Percentiles rank a stretch among this genome's conserved stretches.
Conservation (phyloP, 2,797 vertebrate species). For the Sebastes itinus region DNA sequence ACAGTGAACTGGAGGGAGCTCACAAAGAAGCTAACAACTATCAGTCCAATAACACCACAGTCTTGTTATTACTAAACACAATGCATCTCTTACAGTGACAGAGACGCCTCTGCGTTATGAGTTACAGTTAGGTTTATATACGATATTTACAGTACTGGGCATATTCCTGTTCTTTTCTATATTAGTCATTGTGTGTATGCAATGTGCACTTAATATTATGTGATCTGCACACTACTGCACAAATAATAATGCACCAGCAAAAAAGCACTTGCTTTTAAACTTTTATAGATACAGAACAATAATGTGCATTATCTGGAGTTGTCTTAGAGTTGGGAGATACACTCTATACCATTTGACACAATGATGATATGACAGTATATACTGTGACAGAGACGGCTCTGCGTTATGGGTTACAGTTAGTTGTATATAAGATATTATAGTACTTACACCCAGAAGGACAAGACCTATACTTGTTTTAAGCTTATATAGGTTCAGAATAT, state of each 20-base stretch:
- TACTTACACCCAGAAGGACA: no score
- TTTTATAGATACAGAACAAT: no score
- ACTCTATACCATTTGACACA: no score
- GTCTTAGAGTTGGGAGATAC: no score
- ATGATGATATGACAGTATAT: no score
- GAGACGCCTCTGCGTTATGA: not conserved
- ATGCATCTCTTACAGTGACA: not conserved
- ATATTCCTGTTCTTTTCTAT: no score
- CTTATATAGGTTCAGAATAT: not conserved
- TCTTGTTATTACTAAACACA: not conserved
- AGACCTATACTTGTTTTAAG: no score
- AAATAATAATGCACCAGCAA: not conserved
- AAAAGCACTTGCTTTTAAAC: not conserved
- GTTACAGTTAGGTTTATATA: not conserved
- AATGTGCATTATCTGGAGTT: no score
- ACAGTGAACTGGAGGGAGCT: not conserved
- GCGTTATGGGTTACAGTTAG: not conserved
- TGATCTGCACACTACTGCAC: not conserved
- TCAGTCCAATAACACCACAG: not conserved
- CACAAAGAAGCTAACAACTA: not conserved
- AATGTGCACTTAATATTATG: not conserved
- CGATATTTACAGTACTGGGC: not conserved
- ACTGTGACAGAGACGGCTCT: no score
- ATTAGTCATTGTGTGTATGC: not conserved
- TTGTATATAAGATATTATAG: not conserved